Percentiles rank a stretch among this genome's conserved stretches.
Evolutionary conservation across 2,113 vertebrate genomes (phyloP).

Genomic region (Propithecus coquereli): DNA sequence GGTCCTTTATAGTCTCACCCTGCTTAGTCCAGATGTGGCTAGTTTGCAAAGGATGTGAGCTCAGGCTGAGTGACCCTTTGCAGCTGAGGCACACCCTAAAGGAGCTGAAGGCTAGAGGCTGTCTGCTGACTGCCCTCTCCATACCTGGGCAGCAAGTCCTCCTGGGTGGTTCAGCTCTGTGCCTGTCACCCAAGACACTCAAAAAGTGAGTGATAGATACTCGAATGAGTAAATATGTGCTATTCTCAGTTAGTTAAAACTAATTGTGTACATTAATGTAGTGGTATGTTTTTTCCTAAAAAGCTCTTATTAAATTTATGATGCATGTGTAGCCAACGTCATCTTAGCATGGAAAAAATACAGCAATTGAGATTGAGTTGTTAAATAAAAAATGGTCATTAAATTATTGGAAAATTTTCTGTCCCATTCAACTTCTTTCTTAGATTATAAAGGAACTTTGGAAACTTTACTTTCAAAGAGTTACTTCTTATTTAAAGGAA

Average conservation of each 20-base stretch:
- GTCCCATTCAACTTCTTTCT: conserved; percentile 49
- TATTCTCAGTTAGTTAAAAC: conserved; percentile 35
- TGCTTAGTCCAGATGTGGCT: background rate
- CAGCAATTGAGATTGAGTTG: background rate
- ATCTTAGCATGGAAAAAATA: conserved; percentile 32
- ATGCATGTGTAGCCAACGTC: background rate
- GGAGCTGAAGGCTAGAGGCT: background rate
- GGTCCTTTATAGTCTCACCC: background rate
- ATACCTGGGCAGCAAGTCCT: background rate
- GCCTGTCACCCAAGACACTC: background rate
- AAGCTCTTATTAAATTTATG: conserved; percentile 49
- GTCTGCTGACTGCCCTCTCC: background rate
- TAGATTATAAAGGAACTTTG: conserved; percentile 26
- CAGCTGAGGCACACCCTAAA: background rate
- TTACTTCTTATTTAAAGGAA: conserved; percentile 43
- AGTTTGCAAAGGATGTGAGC: background rate
- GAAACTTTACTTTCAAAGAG: conserved; percentile 57
- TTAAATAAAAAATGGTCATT: conserved; percentile 52
- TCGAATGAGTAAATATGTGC: background rate
- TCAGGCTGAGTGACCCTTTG: background rate
- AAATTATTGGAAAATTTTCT: conserved; percentile 55
- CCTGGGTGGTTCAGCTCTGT: background rate
- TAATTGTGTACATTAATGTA: background rate
- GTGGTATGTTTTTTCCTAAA: conserved; percentile 25
- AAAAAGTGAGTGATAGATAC: background rate